Conservation (phyloP, 2,113 vertebrate species). For the Thunnus maccoyii region DNA sequence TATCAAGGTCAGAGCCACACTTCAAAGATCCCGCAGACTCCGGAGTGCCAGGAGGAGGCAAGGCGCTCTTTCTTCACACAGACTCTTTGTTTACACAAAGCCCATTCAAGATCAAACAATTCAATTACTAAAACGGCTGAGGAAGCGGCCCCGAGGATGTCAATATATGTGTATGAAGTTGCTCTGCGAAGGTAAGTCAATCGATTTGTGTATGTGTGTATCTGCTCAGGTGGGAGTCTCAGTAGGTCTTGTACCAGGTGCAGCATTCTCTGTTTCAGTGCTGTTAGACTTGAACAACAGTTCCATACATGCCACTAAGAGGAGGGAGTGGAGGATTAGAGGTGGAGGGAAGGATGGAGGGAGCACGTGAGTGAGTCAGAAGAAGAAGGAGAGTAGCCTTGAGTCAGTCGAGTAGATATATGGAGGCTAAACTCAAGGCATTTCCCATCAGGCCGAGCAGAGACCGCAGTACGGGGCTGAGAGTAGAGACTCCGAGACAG, state of each 20-base stretch:
- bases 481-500: conserved; percentile 21
- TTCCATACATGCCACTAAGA: background rate
- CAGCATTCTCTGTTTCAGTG: background rate
- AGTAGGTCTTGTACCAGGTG: background rate
- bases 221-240: background rate
- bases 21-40: conserved; percentile 58
- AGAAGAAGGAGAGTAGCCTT: background rate
- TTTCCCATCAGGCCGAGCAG: conserved; percentile 45
- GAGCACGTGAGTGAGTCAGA: background rate
- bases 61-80: conserved; percentile 21
- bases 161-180: conserved; percentile 8
- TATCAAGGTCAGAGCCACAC: conserved; percentile 5
- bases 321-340: background rate
- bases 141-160: conserved; percentile 7
- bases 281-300: background rate
- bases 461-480: background rate
- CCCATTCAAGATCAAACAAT: conserved; percentile 59
- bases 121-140: conserved; percentile 49
- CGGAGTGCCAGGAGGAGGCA: conserved; percentile 4
- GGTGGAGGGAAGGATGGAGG: background rate
- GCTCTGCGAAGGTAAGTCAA: background rate
- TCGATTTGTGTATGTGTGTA: background rate
- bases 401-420: conserved; percentile 31
- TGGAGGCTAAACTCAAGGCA: conserved; percentile 13
- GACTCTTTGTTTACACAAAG: conserved; percentile 48